Evolutionary conservation across 1,140 invertebrate species (phyloP), one percentile per base, ranked within the genome.

Genomic region (Rhopalosiphum padi): DNA sequence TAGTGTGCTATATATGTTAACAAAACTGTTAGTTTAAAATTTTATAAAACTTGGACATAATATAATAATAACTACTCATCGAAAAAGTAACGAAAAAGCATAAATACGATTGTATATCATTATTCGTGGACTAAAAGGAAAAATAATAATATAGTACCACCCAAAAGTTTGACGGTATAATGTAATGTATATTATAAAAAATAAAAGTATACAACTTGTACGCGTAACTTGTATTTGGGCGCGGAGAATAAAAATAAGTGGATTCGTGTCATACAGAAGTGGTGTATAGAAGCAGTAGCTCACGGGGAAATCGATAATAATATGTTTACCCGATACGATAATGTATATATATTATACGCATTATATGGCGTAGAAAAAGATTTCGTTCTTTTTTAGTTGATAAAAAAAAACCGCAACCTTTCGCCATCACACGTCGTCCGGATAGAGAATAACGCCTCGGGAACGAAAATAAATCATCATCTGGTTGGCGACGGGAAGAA

Each of bases 261-360:
- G 60, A n/a, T 77, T n/a, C 60, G 60, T 77, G 60, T 77, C 60
- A 77, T 77, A 77, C n/a, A 77, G 60, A 77, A 77, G 60, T n/a
- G 60, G n/a, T n/a, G 60, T n/a, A 15, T 21, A 77, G 15, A n/a
- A n/a, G 60, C 15, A 77, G 60, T 77, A n/a, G 60, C 60, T 77
- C 60, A 77, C 30, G 30, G 11, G 30, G 60, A 77, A 77, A 77
- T 77, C 60, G 60, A 77, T 77, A 77, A n/a, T 77, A 77, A 77
- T 77, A 77, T 77, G 60, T 77, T 77, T 77, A 77, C 30, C 60
- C 60, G 60, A 77, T n/a, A 77, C 60, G 60, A n/a, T 77, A 77
- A 77, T 77, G n/a, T n/a, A 77, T 77, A 77, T 77, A 18, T 77
- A 77, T 77, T n/a, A 77, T 77, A 77, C 15, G 60, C 60, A 77